Evolutionary conservation across 2,113 vertebrate species (phyloP).

Genomic region (Lophochroa leadbeateri): DNA sequence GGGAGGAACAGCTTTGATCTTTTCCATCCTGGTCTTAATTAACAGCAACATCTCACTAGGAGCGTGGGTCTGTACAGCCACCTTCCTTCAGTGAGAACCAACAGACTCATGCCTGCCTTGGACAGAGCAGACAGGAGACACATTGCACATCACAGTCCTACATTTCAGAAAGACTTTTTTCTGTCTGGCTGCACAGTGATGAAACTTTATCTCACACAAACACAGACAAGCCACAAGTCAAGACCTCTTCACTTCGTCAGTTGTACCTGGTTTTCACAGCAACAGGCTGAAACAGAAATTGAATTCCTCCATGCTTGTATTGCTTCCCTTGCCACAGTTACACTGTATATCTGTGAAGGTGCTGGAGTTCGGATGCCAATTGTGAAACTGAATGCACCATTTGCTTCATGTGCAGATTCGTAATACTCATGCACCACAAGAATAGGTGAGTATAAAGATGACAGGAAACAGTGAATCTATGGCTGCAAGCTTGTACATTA

Average conservation of each 20-base stretch:
- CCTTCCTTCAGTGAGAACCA: neutral
- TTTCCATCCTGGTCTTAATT: neutral
- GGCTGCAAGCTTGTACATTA: neutral
- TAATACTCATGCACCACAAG: neutral
- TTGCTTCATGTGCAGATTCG: neutral
- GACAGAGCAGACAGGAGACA: neutral
- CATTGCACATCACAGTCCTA: neutral
- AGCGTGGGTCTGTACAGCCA: neutral
- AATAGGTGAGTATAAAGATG: neutral
- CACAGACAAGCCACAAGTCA: neutral
- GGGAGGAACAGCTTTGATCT: neutral
- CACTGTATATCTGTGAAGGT: neutral
- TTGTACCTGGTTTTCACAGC: neutral
- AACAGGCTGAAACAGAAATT: neutral
- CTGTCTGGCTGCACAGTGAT: neutral
- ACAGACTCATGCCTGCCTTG: fast-evolving
- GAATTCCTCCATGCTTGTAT: neutral
- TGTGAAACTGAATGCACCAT: neutral
- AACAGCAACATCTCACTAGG: neutral
- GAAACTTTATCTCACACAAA: neutral
- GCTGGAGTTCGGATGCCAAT: neutral
- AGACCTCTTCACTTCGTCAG: neutral
- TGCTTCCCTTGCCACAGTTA: neutral
- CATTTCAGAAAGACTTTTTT: neutral
- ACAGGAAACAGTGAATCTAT: neutral